phyloP scores from a whole-genome alignment of 2,113 vertebrate genomes.

The Benitochromis conjunctus region DNA sequence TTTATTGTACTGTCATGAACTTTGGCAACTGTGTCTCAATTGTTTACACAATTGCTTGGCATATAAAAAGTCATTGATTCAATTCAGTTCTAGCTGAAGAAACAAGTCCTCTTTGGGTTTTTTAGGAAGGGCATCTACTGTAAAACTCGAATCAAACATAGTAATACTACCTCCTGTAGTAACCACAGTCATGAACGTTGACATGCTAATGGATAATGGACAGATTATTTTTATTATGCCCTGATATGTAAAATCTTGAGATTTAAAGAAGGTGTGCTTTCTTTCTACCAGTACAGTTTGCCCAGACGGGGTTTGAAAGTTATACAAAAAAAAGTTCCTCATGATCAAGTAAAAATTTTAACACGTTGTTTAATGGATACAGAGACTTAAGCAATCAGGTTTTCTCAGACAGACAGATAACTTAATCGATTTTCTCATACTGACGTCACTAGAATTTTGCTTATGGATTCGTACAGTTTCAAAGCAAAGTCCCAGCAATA shows the following conservation, averaged over 20 bases:
- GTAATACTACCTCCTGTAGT: too few relatives aligned
- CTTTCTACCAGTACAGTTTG: background rate
- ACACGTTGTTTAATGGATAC: background rate
- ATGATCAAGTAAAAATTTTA: background rate
- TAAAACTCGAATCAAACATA: background rate
- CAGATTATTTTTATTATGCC: background rate
- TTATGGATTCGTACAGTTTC: background rate
- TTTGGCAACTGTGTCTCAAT: background rate
- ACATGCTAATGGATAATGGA: background rate
- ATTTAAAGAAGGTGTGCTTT: background rate
- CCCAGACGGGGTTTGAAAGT: background rate
- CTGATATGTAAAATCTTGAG: background rate
- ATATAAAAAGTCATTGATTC: background rate
- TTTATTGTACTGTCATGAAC: background rate
- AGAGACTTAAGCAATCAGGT: background rate
- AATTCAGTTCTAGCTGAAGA: background rate
- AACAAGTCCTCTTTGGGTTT: background rate
- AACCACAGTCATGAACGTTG: background rate
- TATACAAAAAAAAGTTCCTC: background rate
- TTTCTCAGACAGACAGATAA: background rate
- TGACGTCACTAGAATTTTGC: background rate
- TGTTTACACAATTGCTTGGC: background rate
- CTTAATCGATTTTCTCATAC: background rate
- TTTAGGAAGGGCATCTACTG: background rate
- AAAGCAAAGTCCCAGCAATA: background rate